A percentile compares a stretch with the other conserved stretches of the same genome.
Conservation (phyloP, 2,888 invertebrate genomes). For the Invenusta paracnida region DNA sequence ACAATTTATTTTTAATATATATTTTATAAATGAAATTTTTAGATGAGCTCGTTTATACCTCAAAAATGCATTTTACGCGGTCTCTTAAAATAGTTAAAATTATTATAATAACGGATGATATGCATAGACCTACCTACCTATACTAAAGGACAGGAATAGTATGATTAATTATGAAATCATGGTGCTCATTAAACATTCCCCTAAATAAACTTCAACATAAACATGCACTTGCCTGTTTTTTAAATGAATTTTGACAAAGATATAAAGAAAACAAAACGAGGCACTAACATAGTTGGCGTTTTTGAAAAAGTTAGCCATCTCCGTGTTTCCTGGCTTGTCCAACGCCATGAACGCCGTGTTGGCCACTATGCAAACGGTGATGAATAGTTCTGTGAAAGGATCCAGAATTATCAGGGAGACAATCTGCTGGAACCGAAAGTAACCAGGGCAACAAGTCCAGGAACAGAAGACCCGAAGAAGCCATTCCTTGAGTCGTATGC, state of each 20-base stretch:
- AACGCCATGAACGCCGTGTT: conserved; percentile 95
- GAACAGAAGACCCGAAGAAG: conserved; percentile 50
- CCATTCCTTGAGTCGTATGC: conserved; percentile 31
- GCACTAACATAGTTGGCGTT: conserved; percentile 85
- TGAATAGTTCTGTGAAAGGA: conserved; percentile 94
- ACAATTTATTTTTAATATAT: too few species aligned
- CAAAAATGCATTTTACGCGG: too few species aligned
- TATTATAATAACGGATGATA: too few species aligned
- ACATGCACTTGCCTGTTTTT: too few species aligned
- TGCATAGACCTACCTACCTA: too few species aligned
- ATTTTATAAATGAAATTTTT: too few species aligned
- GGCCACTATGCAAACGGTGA: conserved; percentile 92
- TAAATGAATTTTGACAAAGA: conserved; percentile 23
- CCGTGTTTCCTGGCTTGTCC: conserved; percentile 90
- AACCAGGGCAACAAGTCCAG: conserved; percentile 91
- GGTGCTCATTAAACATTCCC: too few species aligned
- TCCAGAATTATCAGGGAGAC: conserved; percentile 87
- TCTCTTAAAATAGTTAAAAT: too few species aligned
- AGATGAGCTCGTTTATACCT: too few species aligned
- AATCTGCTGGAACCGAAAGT: conserved; percentile 78
- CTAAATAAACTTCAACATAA: too few species aligned
- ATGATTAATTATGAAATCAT: too few species aligned
- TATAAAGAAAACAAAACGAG: neutral
- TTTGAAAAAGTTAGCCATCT: conserved; percentile 77
- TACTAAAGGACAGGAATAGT: too few species aligned